Conservation (phyloP, 2,797 vertebrate genomes). For the Numenius phaeopus region DNA sequence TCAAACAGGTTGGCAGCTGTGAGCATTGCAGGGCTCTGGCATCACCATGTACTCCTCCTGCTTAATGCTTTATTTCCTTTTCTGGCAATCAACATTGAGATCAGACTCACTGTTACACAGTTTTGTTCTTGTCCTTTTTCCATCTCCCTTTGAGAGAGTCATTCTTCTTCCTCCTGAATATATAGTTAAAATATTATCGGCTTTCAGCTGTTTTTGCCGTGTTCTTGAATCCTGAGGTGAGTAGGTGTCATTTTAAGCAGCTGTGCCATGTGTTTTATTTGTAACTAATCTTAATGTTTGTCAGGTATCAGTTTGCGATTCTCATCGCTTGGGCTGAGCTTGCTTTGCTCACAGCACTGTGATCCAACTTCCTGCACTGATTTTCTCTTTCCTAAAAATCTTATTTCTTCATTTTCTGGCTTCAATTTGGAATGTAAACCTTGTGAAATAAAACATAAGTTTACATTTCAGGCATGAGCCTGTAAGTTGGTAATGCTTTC, state of each 20-base stretch:
- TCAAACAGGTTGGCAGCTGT: not conserved
- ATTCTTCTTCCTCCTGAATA: not conserved
- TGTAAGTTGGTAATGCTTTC: not conserved
- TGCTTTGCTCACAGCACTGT: not conserved
- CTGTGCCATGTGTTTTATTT: not conserved
- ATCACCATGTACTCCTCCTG: not conserved
- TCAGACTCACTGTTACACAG: not conserved
- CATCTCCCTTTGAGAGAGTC: not conserved
- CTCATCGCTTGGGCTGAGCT: not conserved
- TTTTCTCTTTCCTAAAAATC: not conserved
- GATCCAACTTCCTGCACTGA: not conserved
- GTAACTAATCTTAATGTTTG: not conserved
- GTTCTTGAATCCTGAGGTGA: not conserved
- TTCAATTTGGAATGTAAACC: conserved; percentile 5
- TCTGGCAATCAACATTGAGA: not conserved
- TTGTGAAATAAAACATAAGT: conserved; percentile 8
- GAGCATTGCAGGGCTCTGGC: not conserved
- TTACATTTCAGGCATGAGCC: not conserved
- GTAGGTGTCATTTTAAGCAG: not conserved
- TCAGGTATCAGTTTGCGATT: not conserved
- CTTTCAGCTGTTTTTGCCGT: not conserved
- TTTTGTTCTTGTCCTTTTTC: not conserved
- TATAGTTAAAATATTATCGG: not conserved
- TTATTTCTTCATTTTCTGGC: not conserved
- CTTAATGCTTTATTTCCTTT: not conserved